Evolutionary conservation across 2,113 vertebrate species (phyloP), one percentile per base, ranked within the genome.

Genomic region (Pluvialis apricaria): DNA sequence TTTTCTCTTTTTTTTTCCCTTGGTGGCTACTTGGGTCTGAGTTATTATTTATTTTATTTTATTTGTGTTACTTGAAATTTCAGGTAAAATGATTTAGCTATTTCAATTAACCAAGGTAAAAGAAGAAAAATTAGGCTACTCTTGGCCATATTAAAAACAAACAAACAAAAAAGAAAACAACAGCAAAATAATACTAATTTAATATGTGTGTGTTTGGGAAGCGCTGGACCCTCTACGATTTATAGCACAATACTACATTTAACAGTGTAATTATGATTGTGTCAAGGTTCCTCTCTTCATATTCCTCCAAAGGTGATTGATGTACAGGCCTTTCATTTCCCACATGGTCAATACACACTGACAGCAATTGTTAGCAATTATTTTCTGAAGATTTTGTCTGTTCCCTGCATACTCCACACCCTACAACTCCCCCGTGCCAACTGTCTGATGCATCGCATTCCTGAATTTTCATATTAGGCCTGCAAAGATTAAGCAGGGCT

Each of bases 11-110:
- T 60, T 34, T 71, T 24, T n/a, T 26, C 13, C 6, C 4, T 73
- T 36, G 3, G 2, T 57, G 10, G 7, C 4, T 71, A 9, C 2
- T 1, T 66, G 13, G 61, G 5, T 5, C 16, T 76, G 5, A 42
- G 5, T 10, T 45, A 7, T 29, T 62, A 26, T 54, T 62, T 36
- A 21, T 40, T 40, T 52, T 40, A 31, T 80, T 55, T 76, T 11
- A 29, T 51, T 76, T 44, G 24, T 49, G 6, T 22, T 47, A 3
- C 1, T 0, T 36, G 12, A 66, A 24, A 26, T 68, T 58, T 91
- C 26, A 78, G 5, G 2, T 65, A 24, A n/a, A 77, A 49, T 12
- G 0, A 31, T 36, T 15, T 42, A 66, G 2, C 3, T 2, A 18
- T 36, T 66, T 73, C 13, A 55, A 40, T 55, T 54, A 55, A 55